Evolutionary conservation across 2,888 invertebrate species (phyloP).

Genomic region (Ashinkailepas kermadecensis): DNA sequence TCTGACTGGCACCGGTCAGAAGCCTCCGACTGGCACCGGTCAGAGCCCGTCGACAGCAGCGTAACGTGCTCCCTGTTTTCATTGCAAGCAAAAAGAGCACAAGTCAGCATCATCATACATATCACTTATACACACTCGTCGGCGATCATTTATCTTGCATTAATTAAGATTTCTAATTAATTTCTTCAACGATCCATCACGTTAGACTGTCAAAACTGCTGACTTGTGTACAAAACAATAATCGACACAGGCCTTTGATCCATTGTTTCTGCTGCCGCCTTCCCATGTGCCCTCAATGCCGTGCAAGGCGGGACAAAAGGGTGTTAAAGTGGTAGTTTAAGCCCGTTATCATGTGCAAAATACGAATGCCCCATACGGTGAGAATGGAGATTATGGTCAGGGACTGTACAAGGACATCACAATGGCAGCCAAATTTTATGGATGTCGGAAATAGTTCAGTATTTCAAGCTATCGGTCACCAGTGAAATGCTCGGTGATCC

Average conservation of each 20-base stretch:
- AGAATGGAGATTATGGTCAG: too few species aligned
- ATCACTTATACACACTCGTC: not conserved
- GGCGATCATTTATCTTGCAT: constrained; percentile 8
- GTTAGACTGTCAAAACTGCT: not conserved
- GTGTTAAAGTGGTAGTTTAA: not conserved
- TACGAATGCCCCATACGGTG: too few species aligned
- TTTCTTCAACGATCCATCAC: constrained; percentile 6
- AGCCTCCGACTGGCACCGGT: too few species aligned
- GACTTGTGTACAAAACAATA: constrained; percentile 20
- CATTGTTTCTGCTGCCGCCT: not conserved
- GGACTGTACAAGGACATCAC: too few species aligned
- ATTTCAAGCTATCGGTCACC: too few species aligned
- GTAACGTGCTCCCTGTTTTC: not conserved
- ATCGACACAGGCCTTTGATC: not conserved
- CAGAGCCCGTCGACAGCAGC: too few species aligned
- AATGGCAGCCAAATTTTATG: too few species aligned
- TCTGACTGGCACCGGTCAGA: too few species aligned
- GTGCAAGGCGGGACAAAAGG: not conserved
- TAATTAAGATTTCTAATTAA: constrained; percentile 23
- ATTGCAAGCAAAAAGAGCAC: constrained; percentile 1
- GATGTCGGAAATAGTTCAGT: too few species aligned
- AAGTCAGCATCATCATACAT: not conserved
- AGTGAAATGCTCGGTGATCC: too few species aligned
- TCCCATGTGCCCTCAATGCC: not conserved
- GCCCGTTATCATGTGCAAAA: not conserved